Conservation (phyloP, 2,113 vertebrate genomes). For the Corvus cornix region DNA sequence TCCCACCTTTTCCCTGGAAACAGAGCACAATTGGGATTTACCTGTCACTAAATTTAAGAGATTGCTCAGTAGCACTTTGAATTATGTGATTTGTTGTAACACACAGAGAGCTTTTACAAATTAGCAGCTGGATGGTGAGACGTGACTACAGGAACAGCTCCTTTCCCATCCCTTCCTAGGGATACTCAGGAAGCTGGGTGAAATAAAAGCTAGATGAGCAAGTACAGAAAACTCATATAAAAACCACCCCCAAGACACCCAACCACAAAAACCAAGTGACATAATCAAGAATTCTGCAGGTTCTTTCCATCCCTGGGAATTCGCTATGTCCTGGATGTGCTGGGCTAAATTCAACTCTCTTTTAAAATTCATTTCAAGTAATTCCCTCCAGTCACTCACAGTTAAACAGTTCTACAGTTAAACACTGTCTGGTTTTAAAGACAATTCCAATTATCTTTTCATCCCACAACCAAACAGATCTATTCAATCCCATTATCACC, state of each 20-base stretch:
- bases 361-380: not conserved
- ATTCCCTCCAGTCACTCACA: not conserved
- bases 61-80: not conserved
- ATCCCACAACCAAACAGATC: not conserved
- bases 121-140: not conserved
- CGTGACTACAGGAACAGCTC: not conserved
- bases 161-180: not conserved
- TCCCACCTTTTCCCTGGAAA: not conserved
- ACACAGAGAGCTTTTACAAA: not conserved
- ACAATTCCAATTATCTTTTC: not conserved
- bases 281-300: not conserved
- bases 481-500: accelerated
- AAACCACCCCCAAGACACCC: too few species aligned
- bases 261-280: not conserved
- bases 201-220: not conserved
- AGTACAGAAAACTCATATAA: not conserved
- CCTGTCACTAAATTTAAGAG: accelerated
- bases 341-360: not conserved
- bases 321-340: not conserved
- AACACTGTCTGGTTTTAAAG: not conserved
- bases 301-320: not conserved
- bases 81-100: accelerated
- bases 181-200: not conserved
- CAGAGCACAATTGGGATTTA: not conserved
- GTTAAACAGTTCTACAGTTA: not conserved